These are phyloP conservation scores for Pardalotus punctatus DNA, from an alignment of 2,113 vertebrate genomes.

Conservation along the genomic window DNA sequence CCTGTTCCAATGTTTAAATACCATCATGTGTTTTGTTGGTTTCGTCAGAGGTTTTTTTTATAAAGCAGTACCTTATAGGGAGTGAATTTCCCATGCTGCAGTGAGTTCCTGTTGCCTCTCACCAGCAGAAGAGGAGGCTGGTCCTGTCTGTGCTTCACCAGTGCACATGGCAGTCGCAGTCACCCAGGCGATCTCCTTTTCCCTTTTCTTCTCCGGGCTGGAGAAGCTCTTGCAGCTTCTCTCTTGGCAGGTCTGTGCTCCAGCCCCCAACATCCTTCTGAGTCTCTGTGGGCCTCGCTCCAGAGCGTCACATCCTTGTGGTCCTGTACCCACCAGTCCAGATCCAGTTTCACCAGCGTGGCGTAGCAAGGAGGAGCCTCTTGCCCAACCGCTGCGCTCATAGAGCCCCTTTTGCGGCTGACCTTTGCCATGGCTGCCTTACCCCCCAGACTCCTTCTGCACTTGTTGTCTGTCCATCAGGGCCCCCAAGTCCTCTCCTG, in stretches of 20 bases:
- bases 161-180: fast-evolving
- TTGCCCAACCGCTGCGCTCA: neutral
- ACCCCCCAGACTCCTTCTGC: neutral
- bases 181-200: neutral
- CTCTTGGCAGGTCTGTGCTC: neutral
- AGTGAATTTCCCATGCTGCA: neutral
- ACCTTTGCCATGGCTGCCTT: neutral
- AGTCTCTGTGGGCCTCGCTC: neutral
- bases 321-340: neutral
- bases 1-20: neutral
- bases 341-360: neutral
- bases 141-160: neutral
- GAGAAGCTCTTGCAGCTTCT: neutral
- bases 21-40: neutral
- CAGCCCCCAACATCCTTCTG: neutral
- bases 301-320: neutral
- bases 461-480: neutral
- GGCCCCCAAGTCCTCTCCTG: neutral
- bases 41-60: neutral
- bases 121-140: neutral
- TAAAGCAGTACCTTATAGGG: neutral
- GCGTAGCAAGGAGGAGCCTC: neutral
- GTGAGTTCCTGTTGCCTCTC: neutral
- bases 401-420: neutral
- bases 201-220: neutral